A percentile compares a stretch with the other conserved stretches of the same genome.
phyloP scores from a whole-genome alignment of 2,797 vertebrate genomes.

The Silurus lanzhouensis region DNA sequence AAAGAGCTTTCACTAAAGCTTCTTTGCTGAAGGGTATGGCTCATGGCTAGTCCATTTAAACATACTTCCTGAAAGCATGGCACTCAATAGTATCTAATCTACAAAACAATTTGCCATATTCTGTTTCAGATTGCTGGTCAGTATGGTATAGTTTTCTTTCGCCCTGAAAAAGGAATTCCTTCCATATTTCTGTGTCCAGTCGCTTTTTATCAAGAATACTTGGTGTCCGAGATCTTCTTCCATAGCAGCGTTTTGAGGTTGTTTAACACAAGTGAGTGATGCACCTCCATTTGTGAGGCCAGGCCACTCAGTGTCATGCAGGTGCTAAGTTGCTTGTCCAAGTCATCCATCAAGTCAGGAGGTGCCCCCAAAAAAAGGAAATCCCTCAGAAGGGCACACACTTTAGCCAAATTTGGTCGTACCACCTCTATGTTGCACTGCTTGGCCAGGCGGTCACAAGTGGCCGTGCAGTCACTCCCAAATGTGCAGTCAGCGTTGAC shows the following conservation, averaged over 20 bases:
- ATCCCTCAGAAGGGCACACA: slow-evolving; percentile 86
- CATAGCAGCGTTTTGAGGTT: slow-evolving; percentile 95
- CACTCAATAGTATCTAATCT: not conserved
- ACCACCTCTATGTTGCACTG: slow-evolving; percentile 91
- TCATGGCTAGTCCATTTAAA: not conserved
- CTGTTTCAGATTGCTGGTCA: not conserved
- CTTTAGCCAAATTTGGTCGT: slow-evolving; percentile 95
- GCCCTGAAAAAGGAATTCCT: not conserved
- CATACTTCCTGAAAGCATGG: not conserved
- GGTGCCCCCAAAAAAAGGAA: slow-evolving; percentile 89
- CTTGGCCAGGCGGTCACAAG: slow-evolving; percentile 88
- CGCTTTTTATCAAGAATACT: slow-evolving; percentile 82
- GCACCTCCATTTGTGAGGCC: slow-evolving; percentile 96
- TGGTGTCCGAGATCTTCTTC: slow-evolving; percentile 94
- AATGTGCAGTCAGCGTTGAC: slow-evolving; percentile 91
- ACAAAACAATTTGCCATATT: not conserved
- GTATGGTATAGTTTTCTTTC: not conserved
- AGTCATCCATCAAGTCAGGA: slow-evolving; percentile 79
- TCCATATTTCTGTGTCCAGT: not conserved
- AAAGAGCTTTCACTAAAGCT: not conserved
- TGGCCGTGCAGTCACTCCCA: slow-evolving; percentile 85
- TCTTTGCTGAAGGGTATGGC: slow-evolving; percentile 6
- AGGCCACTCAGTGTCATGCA: slow-evolving; percentile 92
- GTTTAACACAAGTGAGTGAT: slow-evolving; percentile 93
- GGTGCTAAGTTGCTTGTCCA: slow-evolving; percentile 89